These are phyloP conservation scores for Lumbricus terrestris DNA, from an alignment of 2,888 invertebrate genomes.

Conservation along the genomic window DNA sequence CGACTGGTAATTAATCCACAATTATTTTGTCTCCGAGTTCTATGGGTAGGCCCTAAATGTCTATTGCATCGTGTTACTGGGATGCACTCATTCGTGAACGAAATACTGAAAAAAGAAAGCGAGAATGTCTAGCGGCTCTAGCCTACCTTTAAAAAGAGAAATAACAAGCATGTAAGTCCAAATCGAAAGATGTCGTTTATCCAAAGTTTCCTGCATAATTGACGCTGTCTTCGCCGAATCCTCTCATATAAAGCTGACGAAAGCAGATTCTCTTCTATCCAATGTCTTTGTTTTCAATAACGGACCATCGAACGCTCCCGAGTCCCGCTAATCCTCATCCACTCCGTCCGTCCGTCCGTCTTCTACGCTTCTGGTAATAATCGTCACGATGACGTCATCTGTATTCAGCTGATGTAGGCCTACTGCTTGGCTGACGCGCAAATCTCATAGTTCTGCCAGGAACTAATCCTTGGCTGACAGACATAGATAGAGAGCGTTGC, in stretches of 20 bases:
- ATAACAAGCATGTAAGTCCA: neutral
- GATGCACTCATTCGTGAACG: neutral
- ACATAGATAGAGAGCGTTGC: neutral
- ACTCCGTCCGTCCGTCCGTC: neutral
- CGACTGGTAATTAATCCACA: too few species aligned
- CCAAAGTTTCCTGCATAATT: neutral
- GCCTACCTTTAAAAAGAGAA: neutral
- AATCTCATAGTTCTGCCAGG: neutral
- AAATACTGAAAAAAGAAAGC: neutral
- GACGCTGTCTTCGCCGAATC: neutral
- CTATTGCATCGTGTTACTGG: neutral
- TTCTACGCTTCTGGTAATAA: neutral
- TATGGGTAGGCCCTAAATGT: too few species aligned
- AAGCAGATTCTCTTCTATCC: neutral
- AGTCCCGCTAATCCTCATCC: neutral
- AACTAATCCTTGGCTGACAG: neutral
- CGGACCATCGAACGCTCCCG: neutral
- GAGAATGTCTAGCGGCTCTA: too few species aligned
- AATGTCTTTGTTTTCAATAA: neutral
- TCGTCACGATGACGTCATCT: constrained; percentile 4
- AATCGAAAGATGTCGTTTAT: neutral
- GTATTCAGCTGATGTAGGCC: neutral
- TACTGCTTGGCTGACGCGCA: neutral
- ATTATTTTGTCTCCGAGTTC: too few species aligned
- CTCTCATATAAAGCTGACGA: neutral